Percentiles rank a stretch among this genome's conserved stretches.
Conservation (phyloP, 2,113 vertebrate genomes). For the Colinus virginianus region DNA sequence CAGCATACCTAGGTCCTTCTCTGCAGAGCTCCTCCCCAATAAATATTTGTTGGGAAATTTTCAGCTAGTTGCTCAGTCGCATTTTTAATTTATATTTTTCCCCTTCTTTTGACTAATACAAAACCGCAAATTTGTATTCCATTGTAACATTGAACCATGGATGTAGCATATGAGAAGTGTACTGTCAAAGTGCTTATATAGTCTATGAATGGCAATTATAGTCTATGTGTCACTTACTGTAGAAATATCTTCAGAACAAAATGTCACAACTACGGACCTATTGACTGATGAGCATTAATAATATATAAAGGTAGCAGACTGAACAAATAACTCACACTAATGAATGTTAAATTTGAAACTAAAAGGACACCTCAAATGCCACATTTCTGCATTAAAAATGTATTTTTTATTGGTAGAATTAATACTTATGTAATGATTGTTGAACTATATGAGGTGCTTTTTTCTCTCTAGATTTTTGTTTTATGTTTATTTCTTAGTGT, state of each 20-base stretch:
- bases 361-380: background rate
- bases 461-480: background rate
- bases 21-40: too few species aligned
- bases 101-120: background rate
- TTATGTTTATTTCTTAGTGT: background rate
- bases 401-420: background rate
- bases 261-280: background rate
- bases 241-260: background rate
- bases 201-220: background rate
- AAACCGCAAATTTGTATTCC: background rate
- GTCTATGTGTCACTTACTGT: background rate
- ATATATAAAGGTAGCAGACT: background rate
- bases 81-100: background rate
- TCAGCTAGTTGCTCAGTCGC: fast-evolving
- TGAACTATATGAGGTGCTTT: background rate
- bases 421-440: background rate
- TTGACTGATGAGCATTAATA: background rate
- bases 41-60: too few species aligned
- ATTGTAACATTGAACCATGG: background rate
- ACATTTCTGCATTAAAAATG: background rate
- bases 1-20: too few species aligned
- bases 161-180: background rate
- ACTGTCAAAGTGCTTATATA: background rate
- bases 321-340: background rate
- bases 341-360: background rate